Evolutionary conservation across 2,888 invertebrate species (phyloP), one percentile per base, ranked within the genome.

Genomic region (Teinopalpus imperialis): DNA sequence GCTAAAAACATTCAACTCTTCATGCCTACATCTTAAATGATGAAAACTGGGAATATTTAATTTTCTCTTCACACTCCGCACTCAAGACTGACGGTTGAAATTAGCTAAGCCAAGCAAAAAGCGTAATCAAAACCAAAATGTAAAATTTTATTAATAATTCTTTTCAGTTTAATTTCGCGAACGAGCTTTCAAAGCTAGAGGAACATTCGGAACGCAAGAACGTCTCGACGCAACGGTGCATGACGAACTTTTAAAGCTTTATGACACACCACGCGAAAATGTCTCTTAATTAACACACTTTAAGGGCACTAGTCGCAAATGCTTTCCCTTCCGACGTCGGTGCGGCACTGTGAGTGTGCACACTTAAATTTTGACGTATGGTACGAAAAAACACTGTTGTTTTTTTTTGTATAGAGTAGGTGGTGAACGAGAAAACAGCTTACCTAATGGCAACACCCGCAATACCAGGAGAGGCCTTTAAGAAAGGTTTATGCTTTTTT

Each of bases 231-330:
- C 74, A 68, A 51, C 70, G 69, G 67, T 60, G 76, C 72, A 66
- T 65, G 57, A 56, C 59, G 59, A 71, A 68, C 69, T 69, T 69
- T 61, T 66, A 57, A 56, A 57, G 57, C 63, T 71, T 72, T 74
- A 64, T 78, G 81, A 73, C 71, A 70, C 67, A 80, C 77, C 81
- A 76, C 67, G 79, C 81, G 77, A 83, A 83, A 76, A 68, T 74
- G 70, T 73, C 69, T 73, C 81, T 78, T 85, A 82, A 82, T 80
- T 81, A 72, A 73, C 75, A 69, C 59, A 60, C 53, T 65, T 71
- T 85, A 81, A 87, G 81, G 68, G 81, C 74, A 57, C 82, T 82
- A 74, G 75, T 76, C 57, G 73, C 61, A 52, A 62, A 61, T 60
- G 68, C 69, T 77, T 75, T 74, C 72, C 65, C 48, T 52, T 57